Evolutionary conservation across 1,140 invertebrate genomes (phyloP), one percentile per base, ranked within the genome.

Genomic region (Choristoneura fumiferana): DNA sequence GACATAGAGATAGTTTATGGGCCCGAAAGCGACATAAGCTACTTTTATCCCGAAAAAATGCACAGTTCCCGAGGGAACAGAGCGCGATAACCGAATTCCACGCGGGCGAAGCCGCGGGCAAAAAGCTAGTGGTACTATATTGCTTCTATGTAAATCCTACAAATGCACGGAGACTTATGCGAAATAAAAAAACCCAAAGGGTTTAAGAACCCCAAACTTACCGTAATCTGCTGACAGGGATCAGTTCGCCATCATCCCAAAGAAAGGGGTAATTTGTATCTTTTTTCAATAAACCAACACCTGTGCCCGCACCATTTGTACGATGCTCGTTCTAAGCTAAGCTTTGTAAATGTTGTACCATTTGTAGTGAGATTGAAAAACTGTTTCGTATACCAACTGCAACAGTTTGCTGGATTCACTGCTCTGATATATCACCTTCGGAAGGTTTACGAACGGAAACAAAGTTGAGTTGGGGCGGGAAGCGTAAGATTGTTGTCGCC

Each of bases 271-370:
- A 76, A 81, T 83, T 82, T 82, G 80, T 83, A 77, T 80, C 72
- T 78, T 84, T 87, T 88, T 87, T 86, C 85, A 85, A 84, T 86
- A 87, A 79, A 83, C 68, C 69, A 85, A 74, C 85, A 88, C 85
- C 83, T 86, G 83, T 69, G 79, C 62, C 57, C 60, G 65, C 37
- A 62, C 77, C 72, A 76, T 80, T 84, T 82, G 76, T 73, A 72
- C 68, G 60, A 61, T 66, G 59, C 69, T 74, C 69, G 58, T 71
- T 73, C 72, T 79, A 80, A 81, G 76, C 77, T 71, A 73, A 81
- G 75, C 72, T 69, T 84, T 80, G 78, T 85, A 84, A 88, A 88
- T 86, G 85, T 84, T 78, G 45, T 60, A 64, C 74, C 78, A 87
- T 87, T 88, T 87, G 81, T 84, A 76, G 70, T 62, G 73, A 81